Conservation (phyloP, 1,140 invertebrate species). For the Drosophila hydei region DNA sequence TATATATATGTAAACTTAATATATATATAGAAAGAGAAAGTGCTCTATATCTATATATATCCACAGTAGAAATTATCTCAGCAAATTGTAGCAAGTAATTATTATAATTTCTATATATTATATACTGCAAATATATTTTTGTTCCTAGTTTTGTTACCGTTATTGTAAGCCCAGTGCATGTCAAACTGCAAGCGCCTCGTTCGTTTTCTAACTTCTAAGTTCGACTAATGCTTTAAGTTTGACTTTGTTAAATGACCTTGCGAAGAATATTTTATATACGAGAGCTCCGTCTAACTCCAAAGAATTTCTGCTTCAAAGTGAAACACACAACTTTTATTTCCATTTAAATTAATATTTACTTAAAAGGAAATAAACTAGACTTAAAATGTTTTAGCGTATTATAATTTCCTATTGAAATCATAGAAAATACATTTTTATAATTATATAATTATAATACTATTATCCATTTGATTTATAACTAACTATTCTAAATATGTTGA, state of each 20-base stretch:
- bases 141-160: slow-evolving; percentile 41
- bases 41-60: slow-evolving; percentile 3
- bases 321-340: too few species aligned
- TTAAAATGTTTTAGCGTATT: too few species aligned
- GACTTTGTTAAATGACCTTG: neutral
- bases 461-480: too few species aligned
- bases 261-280: neutral
- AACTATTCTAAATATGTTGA: too few species aligned
- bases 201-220: slow-evolving; percentile 1
- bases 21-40: slow-evolving; percentile 1
- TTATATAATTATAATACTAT: neutral
- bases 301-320: neutral
- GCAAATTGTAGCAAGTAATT: slow-evolving; percentile 64
- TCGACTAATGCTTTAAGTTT: slow-evolving; percentile 23
- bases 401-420: too few species aligned
- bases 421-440: neutral
- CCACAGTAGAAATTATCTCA: slow-evolving; percentile 24
- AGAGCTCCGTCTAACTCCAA: neutral
- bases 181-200: slow-evolving; percentile 12
- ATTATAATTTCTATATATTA: slow-evolving; percentile 52
- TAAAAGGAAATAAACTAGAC: too few species aligned
- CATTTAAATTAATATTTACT: too few species aligned
- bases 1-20: slow-evolving; percentile 1
- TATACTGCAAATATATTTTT: slow-evolving; percentile 14
- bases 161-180: slow-evolving; percentile 45